phyloP scores from a whole-genome alignment of 1,140 invertebrate genomes.

The Drosophila kepulauana region DNA sequence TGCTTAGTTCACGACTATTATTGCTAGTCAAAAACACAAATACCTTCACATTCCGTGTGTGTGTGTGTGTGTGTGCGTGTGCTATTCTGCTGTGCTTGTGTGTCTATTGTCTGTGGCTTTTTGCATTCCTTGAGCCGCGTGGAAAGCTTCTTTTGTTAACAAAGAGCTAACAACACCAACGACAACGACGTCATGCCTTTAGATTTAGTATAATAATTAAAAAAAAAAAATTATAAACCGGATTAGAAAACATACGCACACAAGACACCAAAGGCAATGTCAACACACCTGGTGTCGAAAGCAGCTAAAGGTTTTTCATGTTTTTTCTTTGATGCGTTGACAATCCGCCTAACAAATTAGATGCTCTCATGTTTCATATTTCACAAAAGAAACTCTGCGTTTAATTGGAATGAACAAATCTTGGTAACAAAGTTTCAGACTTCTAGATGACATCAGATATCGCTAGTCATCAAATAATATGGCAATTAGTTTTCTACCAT shows the following conservation, averaged over 20 bases:
- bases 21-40: conserved; percentile 29
- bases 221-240: conserved; percentile 61
- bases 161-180: conserved; percentile 31
- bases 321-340: conserved; percentile 2
- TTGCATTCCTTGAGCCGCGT: conserved; percentile 48
- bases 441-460: conserved; percentile 18
- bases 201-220: conserved; percentile 57
- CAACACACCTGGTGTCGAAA: conserved; percentile 48
- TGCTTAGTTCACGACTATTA: conserved; percentile 63
- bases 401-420: not conserved
- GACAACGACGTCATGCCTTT: conserved; percentile 62
- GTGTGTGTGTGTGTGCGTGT: conserved; percentile 3
- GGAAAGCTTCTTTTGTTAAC: conserved; percentile 57
- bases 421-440: not conserved
- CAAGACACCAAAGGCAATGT: conserved; percentile 29
- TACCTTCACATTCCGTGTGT: not conserved
- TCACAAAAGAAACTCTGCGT: not conserved
- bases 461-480: not conserved
- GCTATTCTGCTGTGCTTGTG: conserved; percentile 29
- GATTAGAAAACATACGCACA: conserved; percentile 47
- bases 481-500: not conserved
- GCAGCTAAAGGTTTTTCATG: conserved; percentile 12
- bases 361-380: conserved; percentile 21
- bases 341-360: not conserved
- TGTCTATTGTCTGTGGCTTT: conserved; percentile 62